phyloP scores from a whole-genome alignment of 2,797 vertebrate genomes.

The Anabas testudineus region DNA sequence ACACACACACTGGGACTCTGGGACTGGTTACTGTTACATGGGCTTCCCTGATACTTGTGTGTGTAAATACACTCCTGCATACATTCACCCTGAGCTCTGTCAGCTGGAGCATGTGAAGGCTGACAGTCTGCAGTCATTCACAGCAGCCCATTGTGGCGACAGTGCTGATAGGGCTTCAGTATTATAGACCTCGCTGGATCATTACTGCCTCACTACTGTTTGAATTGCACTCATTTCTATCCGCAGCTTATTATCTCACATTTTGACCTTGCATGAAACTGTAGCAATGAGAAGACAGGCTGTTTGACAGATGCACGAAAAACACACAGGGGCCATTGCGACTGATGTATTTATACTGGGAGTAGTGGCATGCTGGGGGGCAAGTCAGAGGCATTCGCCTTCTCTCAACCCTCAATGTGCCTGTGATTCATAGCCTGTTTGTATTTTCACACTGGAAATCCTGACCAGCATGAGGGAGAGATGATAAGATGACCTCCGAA shows the following conservation, averaged over 20 bases:
- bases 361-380: slow-evolving; percentile 12
- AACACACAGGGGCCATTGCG: slow-evolving; percentile 24
- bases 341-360: slow-evolving; percentile 55
- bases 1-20: slow-evolving; percentile 15
- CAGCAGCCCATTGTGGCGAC: slow-evolving; percentile 6
- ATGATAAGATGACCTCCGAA: slow-evolving; percentile 25
- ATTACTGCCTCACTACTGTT: background rate
- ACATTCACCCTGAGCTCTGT: slow-evolving; percentile 12
- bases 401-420: slow-evolving; percentile 28
- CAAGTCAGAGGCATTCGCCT: slow-evolving; percentile 22
- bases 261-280: slow-evolving; percentile 26
- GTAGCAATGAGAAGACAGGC: slow-evolving; percentile 5
- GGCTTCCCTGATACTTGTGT: slow-evolving; percentile 64
- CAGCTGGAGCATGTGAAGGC: slow-evolving; percentile 15
- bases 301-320: slow-evolving; percentile 14
- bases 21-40: slow-evolving; percentile 33
- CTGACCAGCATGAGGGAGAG: slow-evolving; percentile 14
- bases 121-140: slow-evolving; percentile 32
- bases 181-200: background rate
- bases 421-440: slow-evolving; percentile 68
- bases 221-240: slow-evolving; percentile 13
- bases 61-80: slow-evolving; percentile 31
- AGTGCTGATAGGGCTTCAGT: slow-evolving; percentile 17
- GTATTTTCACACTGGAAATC: slow-evolving; percentile 43
- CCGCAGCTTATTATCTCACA: slow-evolving; percentile 15